These are phyloP conservation scores for Forficula auricularia DNA, from an alignment of 1,140 invertebrate genomes.

Conservation along the genomic window DNA sequence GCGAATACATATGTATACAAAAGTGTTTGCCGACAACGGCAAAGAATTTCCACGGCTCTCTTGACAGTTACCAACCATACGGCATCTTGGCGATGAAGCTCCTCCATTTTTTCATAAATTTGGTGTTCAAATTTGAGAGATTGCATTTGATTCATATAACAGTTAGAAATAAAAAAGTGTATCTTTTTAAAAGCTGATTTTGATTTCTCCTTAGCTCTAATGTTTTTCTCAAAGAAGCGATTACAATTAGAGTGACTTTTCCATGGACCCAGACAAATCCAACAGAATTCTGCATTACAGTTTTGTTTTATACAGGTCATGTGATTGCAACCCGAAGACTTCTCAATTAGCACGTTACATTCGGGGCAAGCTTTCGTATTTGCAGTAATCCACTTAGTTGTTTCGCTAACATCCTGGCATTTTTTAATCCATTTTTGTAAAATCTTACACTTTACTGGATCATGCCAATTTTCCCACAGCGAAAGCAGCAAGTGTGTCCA, in stretches of 20 bases:
- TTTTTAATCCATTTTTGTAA: too few relatives aligned
- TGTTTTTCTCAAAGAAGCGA: constrained; percentile 45
- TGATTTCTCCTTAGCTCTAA: constrained; percentile 44
- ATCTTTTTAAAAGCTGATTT: constrained; percentile 42
- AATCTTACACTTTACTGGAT: too few relatives aligned
- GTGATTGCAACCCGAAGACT: constrained; percentile 62
- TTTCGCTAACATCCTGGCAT: too few relatives aligned
- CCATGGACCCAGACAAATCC: constrained; percentile 63
- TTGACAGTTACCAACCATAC: constrained; percentile 59
- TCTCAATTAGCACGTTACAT: constrained; percentile 56
- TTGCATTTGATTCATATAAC: constrained; percentile 62
- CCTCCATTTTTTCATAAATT: constrained; percentile 54
- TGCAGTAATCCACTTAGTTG: constrained; percentile 21
- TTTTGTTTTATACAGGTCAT: constrained; percentile 62
- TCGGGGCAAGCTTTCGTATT: constrained; percentile 68
- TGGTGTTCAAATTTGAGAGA: constrained; percentile 58
- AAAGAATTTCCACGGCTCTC: constrained; percentile 49
- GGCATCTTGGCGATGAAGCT: constrained; percentile 64
- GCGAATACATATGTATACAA: constrained; percentile 63
- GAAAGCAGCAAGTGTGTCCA: constrained; percentile 48
- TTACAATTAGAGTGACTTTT: constrained; percentile 53
- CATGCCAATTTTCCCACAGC: constrained; percentile 14
- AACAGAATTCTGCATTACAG: constrained; percentile 62
- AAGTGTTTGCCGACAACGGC: constrained; percentile 45
- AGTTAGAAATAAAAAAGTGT: constrained; percentile 50